Evolutionary conservation across 2,797 vertebrate genomes (phyloP), one percentile per base, ranked within the genome.

Genomic region (Bovichtus variegatus): DNA sequence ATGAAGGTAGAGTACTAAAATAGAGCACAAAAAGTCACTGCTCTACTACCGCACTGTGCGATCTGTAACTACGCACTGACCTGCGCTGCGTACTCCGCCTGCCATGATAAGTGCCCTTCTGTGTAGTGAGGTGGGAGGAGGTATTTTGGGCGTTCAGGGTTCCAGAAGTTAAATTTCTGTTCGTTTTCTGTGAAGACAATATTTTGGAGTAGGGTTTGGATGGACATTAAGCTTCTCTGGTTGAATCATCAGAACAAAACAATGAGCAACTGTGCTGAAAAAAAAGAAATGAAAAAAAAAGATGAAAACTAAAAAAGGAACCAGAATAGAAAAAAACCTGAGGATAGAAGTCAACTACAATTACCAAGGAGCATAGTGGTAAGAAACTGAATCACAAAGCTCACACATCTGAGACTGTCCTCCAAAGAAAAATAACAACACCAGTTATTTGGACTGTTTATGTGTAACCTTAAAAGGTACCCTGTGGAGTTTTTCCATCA

Each of bases 41-140:
- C 23, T 76, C 31, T 34, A 27, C 50, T 58, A 71, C 54, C 12
- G 19, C 50, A 41, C 46, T 50, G 36, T 59, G 41, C 3, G 31
- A 55, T 79, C 69, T 75, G 43, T 73, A 41, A 71, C 75, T 59
- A 81, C 18, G 31, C 57, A 71, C 68, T 65, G 40, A 74, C 68
- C 69, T 57, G 54, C 4, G 0, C 40, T 36, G 46, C 4, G 16
- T 16, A 47, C 49, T 29, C 49, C 38, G 63, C 51, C 31, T 23
- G 51, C 41, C 6, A 25, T 54, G 25, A 16, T 59, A 46, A 81
- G 80, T 38, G 74, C 58, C n/a, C 76, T 62, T 67, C 46, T 61
- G 69, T 73, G 78, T 31, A 49, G 44, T 31, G 43, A 80, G 63
- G 80, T 84, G 54, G 86, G 84, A 80, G 76, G 76, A 61, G 68